Base-by-base conservation (phyloP, 1,140 invertebrate genomes). In the Platorchestia sp. region DNA sequence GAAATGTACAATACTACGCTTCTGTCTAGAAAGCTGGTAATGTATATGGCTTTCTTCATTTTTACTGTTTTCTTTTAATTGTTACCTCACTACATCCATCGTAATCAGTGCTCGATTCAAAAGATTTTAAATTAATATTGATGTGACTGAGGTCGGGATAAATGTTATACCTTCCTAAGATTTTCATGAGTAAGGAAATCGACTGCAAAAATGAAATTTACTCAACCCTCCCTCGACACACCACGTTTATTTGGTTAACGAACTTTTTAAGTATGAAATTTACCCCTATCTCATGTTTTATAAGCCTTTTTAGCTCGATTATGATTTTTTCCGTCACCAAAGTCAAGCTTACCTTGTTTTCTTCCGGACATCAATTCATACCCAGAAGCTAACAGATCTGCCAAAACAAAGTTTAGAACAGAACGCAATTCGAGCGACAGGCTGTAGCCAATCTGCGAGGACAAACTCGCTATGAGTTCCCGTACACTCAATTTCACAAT, bases 401-500 rank as follows among this genome's bases (percentile, higher is more conserved):
- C 59, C 59, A 10, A 51, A 36, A 75, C n/a, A 36, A 22, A 75
- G 27, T 36, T 75, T 75, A 10, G 59, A 75, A 36, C 10, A 36
- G 3, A 14, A 75, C 14, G 36, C 36, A 75, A 75, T 75, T 19
- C 7, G 10, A 22, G 59, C 59, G 59, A 75, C 1, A 75, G 59
- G 1, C 59, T 22, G 59, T 75, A 89, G 87, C 41, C 87, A 89
- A 89, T 89, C 87, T 42, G 1, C 5, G 87, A 89, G 87, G 10
- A 27, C 87, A 89, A 44, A 89, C 87, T 93, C 41, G 45, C 91
- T 44, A 93, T 47, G 43, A 93, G 91, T 93, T 91, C 43, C 44
- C 43, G 91, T n/a, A 45, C 91, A 93, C 91, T 93, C 91, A 93
- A 93, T 93, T 93, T 93, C 41, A 93, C 91, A 93, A 93, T 93